Base-by-base conservation (phyloP, 2,888 invertebrate genomes). In the Cataglyphis altisquamis region DNA sequence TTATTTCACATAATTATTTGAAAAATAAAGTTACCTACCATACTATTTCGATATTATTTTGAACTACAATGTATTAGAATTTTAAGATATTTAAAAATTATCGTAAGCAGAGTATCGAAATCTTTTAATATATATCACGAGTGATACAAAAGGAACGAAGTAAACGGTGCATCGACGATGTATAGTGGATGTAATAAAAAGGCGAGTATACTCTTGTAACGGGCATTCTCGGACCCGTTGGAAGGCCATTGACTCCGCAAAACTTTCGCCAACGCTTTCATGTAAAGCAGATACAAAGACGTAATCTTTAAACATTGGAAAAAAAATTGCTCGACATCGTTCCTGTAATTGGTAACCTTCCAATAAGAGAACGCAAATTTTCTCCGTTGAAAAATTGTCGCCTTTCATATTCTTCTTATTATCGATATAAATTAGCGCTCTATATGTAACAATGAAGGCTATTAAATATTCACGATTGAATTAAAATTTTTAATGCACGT, bases 211-310 rank as follows among this genome's bases (percentile, higher is more conserved):
- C 75, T 77, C 55, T 77, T 78, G 84, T 86, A 86, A 88, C 83
- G 86, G 86, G 82, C 84, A 67, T 80, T 85, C 88, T 75, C 87
- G 88, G 78, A 74, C 85, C 85, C 83, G 78, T 74, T 74, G 67
- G 86, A 88, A 93, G 93, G 94, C 90, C 93, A 87, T 93, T 93
- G 93, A 94, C 94, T 93, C 91, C 83, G 90, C 84, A 88, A 92
- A 93, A 93, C 93, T 93, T 94, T 94, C 93, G 93, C 93, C 85
- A 88, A 41, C 90, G 92, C 91, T 93, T 94, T 93, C 93, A 93
- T 93, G 90, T 91, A 91, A 91, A 91, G 90, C 91, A 91, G 87
- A 89, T 83, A 82, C 84, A 86, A 84, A 88, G 67, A 67, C 60
- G n/a, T 74, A 64, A 60, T 64, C 15, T 64, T 9, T 39, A 32